Percentiles rank a stretch among this genome's conserved stretches.
These are phyloP conservation scores for Phylloscopus trochilus DNA, from an alignment of 2,113 vertebrate genomes.

Conservation along the genomic window DNA sequence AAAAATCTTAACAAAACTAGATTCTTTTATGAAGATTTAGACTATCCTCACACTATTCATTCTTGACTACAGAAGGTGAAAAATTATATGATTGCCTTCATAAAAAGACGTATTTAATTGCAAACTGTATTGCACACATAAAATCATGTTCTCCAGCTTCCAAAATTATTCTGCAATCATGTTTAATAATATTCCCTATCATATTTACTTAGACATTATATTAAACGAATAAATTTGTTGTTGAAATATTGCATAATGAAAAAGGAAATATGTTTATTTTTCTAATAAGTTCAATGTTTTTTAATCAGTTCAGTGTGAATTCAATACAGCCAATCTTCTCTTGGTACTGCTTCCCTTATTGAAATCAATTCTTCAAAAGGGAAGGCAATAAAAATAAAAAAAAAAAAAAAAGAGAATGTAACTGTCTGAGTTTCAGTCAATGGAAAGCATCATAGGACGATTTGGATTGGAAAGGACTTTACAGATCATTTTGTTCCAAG, in stretches of 20 bases:
- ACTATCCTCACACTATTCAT: not conserved
- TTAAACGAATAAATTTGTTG: conserved; percentile 57
- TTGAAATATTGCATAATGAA: conserved; percentile 27
- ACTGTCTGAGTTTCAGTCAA: conserved; percentile 40
- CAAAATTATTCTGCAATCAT: conserved; percentile 25
- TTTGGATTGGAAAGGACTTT: not conserved
- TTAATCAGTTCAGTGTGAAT: conserved; percentile 62
- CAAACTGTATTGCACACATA: not conserved
- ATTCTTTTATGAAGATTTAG: not conserved
- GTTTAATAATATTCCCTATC: conserved; percentile 34
- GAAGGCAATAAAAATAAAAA: conserved; percentile 6
- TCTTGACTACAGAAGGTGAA: not conserved
- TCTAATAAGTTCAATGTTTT: conserved; percentile 51
- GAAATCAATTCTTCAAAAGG: conserved; percentile 68
- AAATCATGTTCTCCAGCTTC: not conserved
- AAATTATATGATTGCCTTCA: not conserved
- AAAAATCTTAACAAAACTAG: not conserved
- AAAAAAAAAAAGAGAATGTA: not conserved
- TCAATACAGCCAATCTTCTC: conserved; percentile 65
- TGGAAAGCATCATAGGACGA: not conserved
- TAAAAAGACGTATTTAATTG: not conserved
- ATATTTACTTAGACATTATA: conserved; percentile 35
- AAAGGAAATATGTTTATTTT: conserved; percentile 57
- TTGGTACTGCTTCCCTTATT: conserved; percentile 32
- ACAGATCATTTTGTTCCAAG: not conserved